Base-by-base conservation (phyloP, 2,888 invertebrate species). In the Chironomus riparius region DNA sequence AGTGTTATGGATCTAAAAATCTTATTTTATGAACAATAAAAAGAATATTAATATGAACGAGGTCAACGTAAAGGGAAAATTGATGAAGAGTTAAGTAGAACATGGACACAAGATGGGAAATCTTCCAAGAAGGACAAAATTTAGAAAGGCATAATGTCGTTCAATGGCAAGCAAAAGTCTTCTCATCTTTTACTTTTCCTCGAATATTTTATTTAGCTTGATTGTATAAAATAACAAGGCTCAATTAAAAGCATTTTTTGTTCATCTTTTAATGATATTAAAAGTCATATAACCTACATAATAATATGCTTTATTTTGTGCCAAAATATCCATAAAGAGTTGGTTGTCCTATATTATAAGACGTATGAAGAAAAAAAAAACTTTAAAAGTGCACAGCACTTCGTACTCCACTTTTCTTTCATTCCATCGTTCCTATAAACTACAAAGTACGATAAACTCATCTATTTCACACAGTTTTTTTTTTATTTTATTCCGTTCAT, bases 401-500 rank as follows among this genome's bases (percentile, higher is more conserved):
- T 7, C 56, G 18, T 56, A 38, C 18, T 56, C 56, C 15, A 18
- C 56, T n/a, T 18, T 56, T 15, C 15, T 18, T 56, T 56, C 56
- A 56, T 18, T 56, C 56, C 15, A 56, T 56, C 15, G 18, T 56
- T 15, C 15, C n/a, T 70, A 15, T 38, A 73, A 73, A 71, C 21
- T 22, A 50, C 38, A 73, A 73, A 62, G 68, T 47, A 74, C 74
- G 72, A 72, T 61, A 74, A 74, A 68, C 65, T 68, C 65, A 74
- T 74, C 74, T 74, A 74, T 68, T 38, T 65, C 21, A 21, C 65
- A 65, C 65, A 74, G 65, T 74, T 74, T 74, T 69, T 47, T 47
- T 74, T 47, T 72, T 62, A 61, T 72, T 72, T 48, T 28, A 47
- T 38, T 38, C 12, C 21, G 74, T 74, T 68, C 68, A 65, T 68